Percentiles rank a stretch among this genome's conserved stretches.
These are phyloP conservation scores for Loriculus beryllinus DNA, from an alignment of 2,797 vertebrate species.

Conservation along the genomic window DNA sequence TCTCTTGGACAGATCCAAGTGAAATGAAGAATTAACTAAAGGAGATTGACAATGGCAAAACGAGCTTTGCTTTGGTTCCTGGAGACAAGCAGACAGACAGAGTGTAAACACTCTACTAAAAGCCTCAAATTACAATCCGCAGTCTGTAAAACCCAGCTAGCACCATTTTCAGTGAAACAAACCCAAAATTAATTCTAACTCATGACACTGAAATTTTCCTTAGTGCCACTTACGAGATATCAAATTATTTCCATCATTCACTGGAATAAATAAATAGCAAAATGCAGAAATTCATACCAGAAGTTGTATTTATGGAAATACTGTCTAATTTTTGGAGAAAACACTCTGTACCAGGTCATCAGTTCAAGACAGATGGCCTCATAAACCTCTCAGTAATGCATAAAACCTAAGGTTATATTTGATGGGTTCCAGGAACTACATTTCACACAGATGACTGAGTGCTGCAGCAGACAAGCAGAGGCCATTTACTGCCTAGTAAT, in stretches of 20 bases:
- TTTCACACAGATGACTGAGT: not conserved
- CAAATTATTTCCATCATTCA: not conserved
- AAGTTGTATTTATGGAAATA: constrained; percentile 13
- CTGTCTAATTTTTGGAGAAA: constrained; percentile 8
- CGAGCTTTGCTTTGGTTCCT: not conserved
- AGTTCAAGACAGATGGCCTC: constrained; percentile 21
- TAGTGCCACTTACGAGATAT: not conserved
- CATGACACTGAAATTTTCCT: not conserved
- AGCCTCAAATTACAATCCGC: not conserved
- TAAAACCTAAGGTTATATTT: constrained; percentile 22
- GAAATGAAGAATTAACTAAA: not conserved
- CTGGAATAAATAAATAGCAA: not conserved
- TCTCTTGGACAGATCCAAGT: not conserved
- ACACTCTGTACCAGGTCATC: not conserved
- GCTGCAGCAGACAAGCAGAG: constrained; percentile 3
- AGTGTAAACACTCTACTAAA: not conserved
- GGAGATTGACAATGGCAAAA: not conserved
- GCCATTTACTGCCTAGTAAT: not conserved
- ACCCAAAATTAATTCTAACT: not conserved
- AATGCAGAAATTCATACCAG: not conserved
- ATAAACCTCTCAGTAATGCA: constrained; percentile 29
- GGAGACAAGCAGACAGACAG: not conserved
- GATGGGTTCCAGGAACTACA: not conserved
- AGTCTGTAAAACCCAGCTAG: not conserved
- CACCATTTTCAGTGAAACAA: not conserved